Evolutionary conservation across 2,797 vertebrate genomes (phyloP), one percentile per base, ranked within the genome.

Genomic region (Sphenopsis melanotis): DNA sequence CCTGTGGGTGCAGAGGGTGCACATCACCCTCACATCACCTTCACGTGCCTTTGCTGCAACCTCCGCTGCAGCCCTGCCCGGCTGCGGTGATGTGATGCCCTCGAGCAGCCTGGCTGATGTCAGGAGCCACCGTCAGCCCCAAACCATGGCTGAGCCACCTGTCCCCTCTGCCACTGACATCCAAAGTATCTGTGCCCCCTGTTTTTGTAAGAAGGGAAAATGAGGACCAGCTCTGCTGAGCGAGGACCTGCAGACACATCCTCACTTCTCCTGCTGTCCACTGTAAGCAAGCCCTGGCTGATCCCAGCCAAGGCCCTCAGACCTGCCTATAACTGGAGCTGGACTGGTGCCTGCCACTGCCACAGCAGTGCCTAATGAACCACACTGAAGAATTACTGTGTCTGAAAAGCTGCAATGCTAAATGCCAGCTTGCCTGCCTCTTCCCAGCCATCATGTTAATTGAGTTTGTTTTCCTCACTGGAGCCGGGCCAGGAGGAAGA

Each of bases 361-460:
- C 89, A 37, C 72, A 17, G 83, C 47, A 13, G 72, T 37, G 83
- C 64, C 23, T 85, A 92, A 90, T 0, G 0, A 70, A 18, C 44
- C 42, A 8, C 2, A 7, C n/a, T 90, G 92, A 90, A 82, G 85
- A 92, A 81, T 74, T 52, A 66, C 71, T 47, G 90, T 85, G 68
- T 86, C 71, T 63, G 70, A 75, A 63, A 88, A 91, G 79, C 87
- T 66, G 83, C 83, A 49, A 1, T 47, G 17, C 85, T 76, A 95
- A 97, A 95, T 94, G 95, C 94, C 95, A 96, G 49, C 27, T 42
- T 57, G 69, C 61, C 86, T 95, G 89, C 56, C 42, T 78, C 92
- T 87, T 89, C 90, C 87, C 91, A 95, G 89, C 90, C 85, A 0
- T 83, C 72, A 53, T 0, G 22, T 87, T 97, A 97, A 97, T 96